Base-by-base conservation (phyloP, 2,888 invertebrate species). In the Polymixis lichenea region DNA sequence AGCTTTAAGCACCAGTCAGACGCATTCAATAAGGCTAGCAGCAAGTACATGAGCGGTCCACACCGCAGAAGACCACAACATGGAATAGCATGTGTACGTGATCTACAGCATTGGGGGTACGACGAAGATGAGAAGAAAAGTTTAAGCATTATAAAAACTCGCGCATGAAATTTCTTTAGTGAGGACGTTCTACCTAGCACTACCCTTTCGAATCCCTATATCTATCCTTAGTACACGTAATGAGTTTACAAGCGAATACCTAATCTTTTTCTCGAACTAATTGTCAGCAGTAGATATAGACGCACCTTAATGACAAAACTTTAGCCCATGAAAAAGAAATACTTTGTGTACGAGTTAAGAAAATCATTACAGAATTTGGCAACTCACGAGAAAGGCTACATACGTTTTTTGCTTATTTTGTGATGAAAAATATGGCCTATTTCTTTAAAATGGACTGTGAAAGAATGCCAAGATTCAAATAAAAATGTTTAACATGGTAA, bases 291-390 rank as follows among this genome's bases (percentile, higher is more conserved):
- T 38, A 58, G 8, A 17, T 19, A 51, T 38, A 1, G 38, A 58
- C 19, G n/a, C 19, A 55, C 17, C 53, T 58, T n/a, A 51, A 32
- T 0, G 8, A 25, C 15, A 19, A 58, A 76, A 58, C 28, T 49
- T 64, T n/a, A 46, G 0, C 19, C n/a, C 15, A 49, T 19, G 28
- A 51, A 58, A 53, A 38, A 77, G 49, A 75, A 53, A 77, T 46
- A 60, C 4, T 19, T 8, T 38, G 22, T 13, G 28, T n/a, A 64
- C 51, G n/a, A 28, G 15, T 49, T 49, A 8, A 28, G 46, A 70
- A 67, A 58, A 58, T 49, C 22, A 25, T 61, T 58, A 56, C 55
- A 61, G 53, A 75, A 58, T 69, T 82, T 82, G 82, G 76, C 82
- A 82, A 38, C 49, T n/a, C 38, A 51, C 76, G 25, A 55, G 38